Percentiles rank a stretch among this genome's conserved stretches.
These are phyloP conservation scores for Microcebus lehilahytsara DNA, from an alignment of 2,113 vertebrate species.

Conservation along the genomic window DNA sequence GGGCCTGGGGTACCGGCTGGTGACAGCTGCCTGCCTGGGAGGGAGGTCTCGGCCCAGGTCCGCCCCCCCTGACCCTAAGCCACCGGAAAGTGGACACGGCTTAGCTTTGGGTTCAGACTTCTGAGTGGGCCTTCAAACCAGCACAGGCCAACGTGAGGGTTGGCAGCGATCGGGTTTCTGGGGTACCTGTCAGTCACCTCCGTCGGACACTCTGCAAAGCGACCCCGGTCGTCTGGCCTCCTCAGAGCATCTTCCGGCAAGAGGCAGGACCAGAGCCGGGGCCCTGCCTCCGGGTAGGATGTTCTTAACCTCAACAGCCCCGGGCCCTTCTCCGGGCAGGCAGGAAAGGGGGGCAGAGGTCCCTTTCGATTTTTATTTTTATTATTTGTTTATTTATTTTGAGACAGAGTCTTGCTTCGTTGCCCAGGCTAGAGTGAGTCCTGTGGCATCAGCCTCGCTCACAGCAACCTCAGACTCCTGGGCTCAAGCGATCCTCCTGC, in stretches of 20 bases:
- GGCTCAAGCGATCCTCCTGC: too few relatives aligned
- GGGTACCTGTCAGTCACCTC: not conserved
- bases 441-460: too few relatives aligned
- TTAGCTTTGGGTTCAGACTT: not conserved
- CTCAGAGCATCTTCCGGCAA: not conserved
- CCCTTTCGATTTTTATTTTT: not conserved
- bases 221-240: not conserved
- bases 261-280: not conserved
- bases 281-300: not conserved
- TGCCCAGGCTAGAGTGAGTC: too few relatives aligned
- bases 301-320: not conserved
- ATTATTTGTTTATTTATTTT: too few relatives aligned
- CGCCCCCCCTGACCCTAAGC: accelerated
- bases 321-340: not conserved
- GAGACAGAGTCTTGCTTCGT: too few relatives aligned
- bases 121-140: not conserved
- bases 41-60: not conserved
- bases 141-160: not conserved
- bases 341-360: not conserved
- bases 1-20: not conserved
- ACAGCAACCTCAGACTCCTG: too few relatives aligned
- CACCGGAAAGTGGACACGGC: not conserved
- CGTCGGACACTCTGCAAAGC: not conserved
- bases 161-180: not conserved
- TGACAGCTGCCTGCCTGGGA: not conserved